A percentile compares a stretch with the other conserved stretches of the same genome.
phyloP scores from a whole-genome alignment of 1,140 invertebrate species.

The Chlorops oryzae region DNA sequence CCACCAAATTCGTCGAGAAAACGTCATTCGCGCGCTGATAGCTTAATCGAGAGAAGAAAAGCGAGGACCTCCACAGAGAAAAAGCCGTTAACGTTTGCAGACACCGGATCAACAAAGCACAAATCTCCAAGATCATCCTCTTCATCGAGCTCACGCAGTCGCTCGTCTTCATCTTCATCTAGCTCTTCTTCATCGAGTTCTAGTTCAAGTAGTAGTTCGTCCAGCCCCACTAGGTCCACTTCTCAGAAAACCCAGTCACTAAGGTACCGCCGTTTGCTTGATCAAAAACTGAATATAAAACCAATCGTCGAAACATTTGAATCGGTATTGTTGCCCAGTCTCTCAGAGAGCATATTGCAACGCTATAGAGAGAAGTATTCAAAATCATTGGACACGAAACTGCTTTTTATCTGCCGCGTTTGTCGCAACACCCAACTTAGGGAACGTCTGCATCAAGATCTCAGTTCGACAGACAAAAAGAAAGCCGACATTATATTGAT shows the following conservation, averaged over 20 bases:
- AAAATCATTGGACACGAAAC: slow-evolving; percentile 14
- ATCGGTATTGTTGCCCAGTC: slow-evolving; percentile 29
- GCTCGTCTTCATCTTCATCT: slow-evolving; percentile 9
- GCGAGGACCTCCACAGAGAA: no score
- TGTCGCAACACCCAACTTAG: no score
- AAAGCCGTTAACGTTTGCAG: no score
- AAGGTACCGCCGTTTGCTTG: slow-evolving; percentile 12
- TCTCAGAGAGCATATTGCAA: slow-evolving; percentile 19
- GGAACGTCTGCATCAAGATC: background rate
- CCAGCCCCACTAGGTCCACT: no score
- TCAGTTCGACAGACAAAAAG: background rate
- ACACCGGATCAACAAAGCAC: background rate
- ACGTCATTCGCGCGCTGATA: no score
- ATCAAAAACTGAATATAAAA: slow-evolving; percentile 23
- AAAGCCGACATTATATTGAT: no score
- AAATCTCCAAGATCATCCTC: background rate
- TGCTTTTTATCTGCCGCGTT: slow-evolving; percentile 37
- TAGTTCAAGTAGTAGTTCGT: no score
- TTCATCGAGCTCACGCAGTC: slow-evolving; percentile 5
- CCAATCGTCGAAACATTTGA: slow-evolving; percentile 37
- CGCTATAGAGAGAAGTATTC: slow-evolving; percentile 26
- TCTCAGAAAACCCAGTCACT: background rate
- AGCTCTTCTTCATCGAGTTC: slow-evolving; percentile 2
- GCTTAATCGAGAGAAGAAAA: no score
- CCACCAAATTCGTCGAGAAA: background rate